Base-by-base conservation (phyloP, 2,797 vertebrate species). In the Channa striata region DNA sequence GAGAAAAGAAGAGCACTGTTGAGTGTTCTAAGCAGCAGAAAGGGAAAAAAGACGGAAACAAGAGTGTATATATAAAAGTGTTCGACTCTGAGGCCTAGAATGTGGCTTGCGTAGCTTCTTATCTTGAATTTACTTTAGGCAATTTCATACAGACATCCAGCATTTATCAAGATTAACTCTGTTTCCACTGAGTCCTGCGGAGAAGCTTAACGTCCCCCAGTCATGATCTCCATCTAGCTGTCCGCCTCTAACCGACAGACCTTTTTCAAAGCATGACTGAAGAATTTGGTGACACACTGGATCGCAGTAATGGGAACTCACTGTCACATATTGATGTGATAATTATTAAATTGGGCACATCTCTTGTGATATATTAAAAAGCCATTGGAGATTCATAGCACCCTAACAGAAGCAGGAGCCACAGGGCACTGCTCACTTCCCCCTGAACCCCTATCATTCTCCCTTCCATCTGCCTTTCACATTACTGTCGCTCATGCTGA, bases 331-430 rank as follows among this genome's bases (percentile, higher is more conserved):
- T 72, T 67, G 77, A 91, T 82, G 75, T 52, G 68, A 86, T 87
- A 68, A 67, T 91, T 91, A 87, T 89, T 70, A 88, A 91, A 90
- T 90, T 86, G 87, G 75, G 61, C 53, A 65, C 69, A 86, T 81
- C 67, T 85, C 76, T 76, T 72, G 50, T 84, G 84, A 86, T 81
- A 64, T 80, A 86, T 88, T 87, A 74, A 86, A 91, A 87, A 78
- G 78, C 80, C 80, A 76, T 66, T 66, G 78, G 76, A 87, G 85
- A 84, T 83, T 82, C 60, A 81, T 46, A 69, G 65, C 51, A 68
- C 65, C 51, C 62, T 66, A 58, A 74, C 68, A 77, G 59, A 49
- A 72, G 65, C 54, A n/a, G 53, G 67, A 83, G 81, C 84, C 74
- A 87, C 81, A 62, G 87, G 88, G 87, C 77, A 65, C 74, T 25